phyloP scores from a whole-genome alignment of 64 coral and sea anemone genomes.

The Platygyra sinensis region DNA sequence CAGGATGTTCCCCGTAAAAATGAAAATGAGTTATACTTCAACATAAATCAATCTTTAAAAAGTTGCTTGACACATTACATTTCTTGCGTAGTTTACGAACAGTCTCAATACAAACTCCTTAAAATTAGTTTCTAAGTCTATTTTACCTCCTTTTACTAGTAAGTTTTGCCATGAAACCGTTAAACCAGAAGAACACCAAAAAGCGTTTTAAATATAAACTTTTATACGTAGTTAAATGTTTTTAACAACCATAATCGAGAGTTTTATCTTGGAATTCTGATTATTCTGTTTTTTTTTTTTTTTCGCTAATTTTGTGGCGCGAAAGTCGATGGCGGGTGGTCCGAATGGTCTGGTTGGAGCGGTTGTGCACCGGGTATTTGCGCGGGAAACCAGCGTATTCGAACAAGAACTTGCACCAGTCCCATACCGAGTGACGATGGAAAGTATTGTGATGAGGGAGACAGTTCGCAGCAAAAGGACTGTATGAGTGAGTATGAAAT shows the following conservation, averaged over 20 bases:
- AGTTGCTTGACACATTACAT: too few species aligned
- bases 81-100: too few species aligned
- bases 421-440: constrained; percentile 80
- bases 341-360: constrained; percentile 90
- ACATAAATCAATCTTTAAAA: too few species aligned
- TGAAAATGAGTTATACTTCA: too few species aligned
- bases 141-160: too few species aligned
- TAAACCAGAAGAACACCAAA: too few species aligned
- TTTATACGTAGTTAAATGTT: not conserved
- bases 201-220: too few species aligned
- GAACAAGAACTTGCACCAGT: constrained; percentile 93
- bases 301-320: not conserved
- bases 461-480: constrained; percentile 78
- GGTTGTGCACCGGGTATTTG: constrained; percentile 95
- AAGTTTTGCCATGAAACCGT: too few species aligned
- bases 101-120: too few species aligned
- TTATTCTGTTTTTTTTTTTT: not conserved
- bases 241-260: not conserved
- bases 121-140: too few species aligned
- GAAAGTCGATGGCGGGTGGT: constrained; percentile 84
- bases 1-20: too few species aligned
- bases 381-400: constrained; percentile 88
- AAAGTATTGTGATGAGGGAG: constrained; percentile 67
- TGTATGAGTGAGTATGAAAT: constrained; percentile 72
- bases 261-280: not conserved